Evolutionary conservation across 2,113 vertebrate genomes (phyloP).

Genomic region (Perca flavescens): DNA sequence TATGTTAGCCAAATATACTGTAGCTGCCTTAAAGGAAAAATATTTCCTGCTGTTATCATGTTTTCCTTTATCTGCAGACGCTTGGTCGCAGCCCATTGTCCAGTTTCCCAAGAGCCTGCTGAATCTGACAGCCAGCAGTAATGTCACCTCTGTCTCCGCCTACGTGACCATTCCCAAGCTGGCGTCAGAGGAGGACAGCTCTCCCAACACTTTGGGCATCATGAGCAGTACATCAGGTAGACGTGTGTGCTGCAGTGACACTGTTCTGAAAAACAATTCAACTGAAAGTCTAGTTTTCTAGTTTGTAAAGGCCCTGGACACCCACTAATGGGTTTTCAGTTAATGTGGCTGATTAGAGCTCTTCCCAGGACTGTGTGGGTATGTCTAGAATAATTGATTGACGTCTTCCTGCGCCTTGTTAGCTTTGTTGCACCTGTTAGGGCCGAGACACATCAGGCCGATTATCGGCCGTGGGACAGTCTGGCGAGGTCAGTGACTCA

Average conservation of each 20-base stretch:
- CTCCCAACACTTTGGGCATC: constrained; percentile 84
- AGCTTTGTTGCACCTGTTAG: no score
- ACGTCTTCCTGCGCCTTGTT: no score
- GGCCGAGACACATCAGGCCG: no score
- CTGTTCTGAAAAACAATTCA: not conserved
- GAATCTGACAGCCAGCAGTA: constrained; percentile 82
- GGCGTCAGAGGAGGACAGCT: constrained; percentile 81
- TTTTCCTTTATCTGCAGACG: constrained; percentile 79
- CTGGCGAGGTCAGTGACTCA: no score
- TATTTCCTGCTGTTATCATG: not conserved
- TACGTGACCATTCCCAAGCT: constrained; percentile 88
- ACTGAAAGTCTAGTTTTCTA: no score
- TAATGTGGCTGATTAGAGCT: no score
- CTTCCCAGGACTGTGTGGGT: no score
- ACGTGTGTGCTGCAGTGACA: not conserved
- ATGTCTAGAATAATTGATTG: no score
- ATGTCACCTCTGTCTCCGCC: constrained; percentile 86
- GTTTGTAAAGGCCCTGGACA: no score
- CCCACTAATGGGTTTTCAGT: no score
- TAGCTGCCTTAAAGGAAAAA: not conserved
- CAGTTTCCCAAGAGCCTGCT: constrained; percentile 90
- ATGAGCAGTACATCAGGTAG: constrained; percentile 88
- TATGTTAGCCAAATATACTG: not conserved
- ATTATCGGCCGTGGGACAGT: no score
- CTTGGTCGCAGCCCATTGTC: constrained; percentile 84